Evolutionary conservation across 2,888 invertebrate species (phyloP), one percentile per base, ranked within the genome.

Genomic region (Conops quadrifasciatus): DNA sequence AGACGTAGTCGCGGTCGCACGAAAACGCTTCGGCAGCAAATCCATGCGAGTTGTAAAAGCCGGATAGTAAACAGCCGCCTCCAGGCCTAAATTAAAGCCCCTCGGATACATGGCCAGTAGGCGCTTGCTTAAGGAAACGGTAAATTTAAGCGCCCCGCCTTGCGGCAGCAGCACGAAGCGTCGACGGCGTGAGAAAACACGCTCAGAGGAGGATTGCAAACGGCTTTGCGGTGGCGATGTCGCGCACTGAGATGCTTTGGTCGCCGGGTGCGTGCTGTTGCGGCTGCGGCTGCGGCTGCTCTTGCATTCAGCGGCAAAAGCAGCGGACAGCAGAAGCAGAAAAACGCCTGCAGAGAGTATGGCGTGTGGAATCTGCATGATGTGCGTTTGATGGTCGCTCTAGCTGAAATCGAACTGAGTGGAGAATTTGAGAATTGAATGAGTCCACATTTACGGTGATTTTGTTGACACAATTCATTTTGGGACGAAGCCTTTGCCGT

Each of bases 141-240:
- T 84, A 28, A 85, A 80, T 71, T 85, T 84, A 0, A 85, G 73
- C 43, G 78, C 75, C 0, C 81, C 73, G 13, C 83, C 83, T 43
- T 80, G 79, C 0, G 85, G 82, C 67, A 84, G 80, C 0, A 84
- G 67, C 24, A 84, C 75, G 75, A 83, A 84, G 2, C 84, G 79
- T 60, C 80, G 82, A 26, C 77, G 79, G 0, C 84, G 79, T n/a
- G 79, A 79, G 67, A 84, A 84, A 9, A 83, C 74, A 2, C 82
- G 78, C 11, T 81, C 79, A 43, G 80, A 69, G 0, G 76, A 72
- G 65, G 79, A 76, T 26, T 75, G 79, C 0, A 83, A 67, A 21
- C 0, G 80, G 76, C 53, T 53, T 51, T 19, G 66, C 43, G 15
- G 26, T 21, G 36, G 43, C 11, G 19, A 36, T 36, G 4, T 36